These are phyloP conservation scores for Craterocephalus amniculus DNA, from an alignment of 2,797 vertebrate genomes.

Conservation along the genomic window DNA sequence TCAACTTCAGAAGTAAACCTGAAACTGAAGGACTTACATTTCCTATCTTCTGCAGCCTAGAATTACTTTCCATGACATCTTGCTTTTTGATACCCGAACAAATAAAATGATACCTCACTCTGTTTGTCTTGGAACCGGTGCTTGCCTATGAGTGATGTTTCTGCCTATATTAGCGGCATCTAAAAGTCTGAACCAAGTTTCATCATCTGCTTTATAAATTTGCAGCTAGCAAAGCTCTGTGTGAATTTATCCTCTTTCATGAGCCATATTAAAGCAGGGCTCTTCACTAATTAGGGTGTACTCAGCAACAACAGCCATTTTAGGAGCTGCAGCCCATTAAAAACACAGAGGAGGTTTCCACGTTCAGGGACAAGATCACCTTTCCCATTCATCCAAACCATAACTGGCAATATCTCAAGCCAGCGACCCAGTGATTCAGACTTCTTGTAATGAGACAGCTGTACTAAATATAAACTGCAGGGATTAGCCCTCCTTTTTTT, in stretches of 20 bases:
- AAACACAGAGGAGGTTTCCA: slow-evolving; percentile 23
- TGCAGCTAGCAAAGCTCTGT: not conserved
- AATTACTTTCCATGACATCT: slow-evolving; percentile 1
- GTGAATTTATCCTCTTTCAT: not conserved
- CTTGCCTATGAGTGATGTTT: not conserved
- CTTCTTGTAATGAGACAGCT: slow-evolving; percentile 51
- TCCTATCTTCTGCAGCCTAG: not conserved
- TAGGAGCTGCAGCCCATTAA: slow-evolving; percentile 31
- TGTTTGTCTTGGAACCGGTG: not conserved
- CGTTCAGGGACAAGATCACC: slow-evolving; percentile 32
- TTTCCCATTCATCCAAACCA: slow-evolving; percentile 67
- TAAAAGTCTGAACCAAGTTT: slow-evolving; percentile 15
- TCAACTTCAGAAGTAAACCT: not conserved
- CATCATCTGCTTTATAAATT: not conserved
- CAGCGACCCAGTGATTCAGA: slow-evolving; percentile 39
- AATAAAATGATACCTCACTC: not conserved
- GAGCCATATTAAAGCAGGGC: slow-evolving; percentile 13
- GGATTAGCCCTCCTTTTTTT: slow-evolving; percentile 54
- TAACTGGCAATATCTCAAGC: slow-evolving; percentile 66
- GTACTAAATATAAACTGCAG: slow-evolving; percentile 69
- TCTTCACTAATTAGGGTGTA: slow-evolving; percentile 10
- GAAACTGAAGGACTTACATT: not conserved
- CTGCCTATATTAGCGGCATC: slow-evolving; percentile 22
- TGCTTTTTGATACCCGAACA: not conserved
- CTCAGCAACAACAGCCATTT: slow-evolving; percentile 33